A percentile compares a stretch with the other conserved stretches of the same genome.
Evolutionary conservation across 1,140 invertebrate genomes (phyloP).

Genomic region (Drosophila ercepeae): DNA sequence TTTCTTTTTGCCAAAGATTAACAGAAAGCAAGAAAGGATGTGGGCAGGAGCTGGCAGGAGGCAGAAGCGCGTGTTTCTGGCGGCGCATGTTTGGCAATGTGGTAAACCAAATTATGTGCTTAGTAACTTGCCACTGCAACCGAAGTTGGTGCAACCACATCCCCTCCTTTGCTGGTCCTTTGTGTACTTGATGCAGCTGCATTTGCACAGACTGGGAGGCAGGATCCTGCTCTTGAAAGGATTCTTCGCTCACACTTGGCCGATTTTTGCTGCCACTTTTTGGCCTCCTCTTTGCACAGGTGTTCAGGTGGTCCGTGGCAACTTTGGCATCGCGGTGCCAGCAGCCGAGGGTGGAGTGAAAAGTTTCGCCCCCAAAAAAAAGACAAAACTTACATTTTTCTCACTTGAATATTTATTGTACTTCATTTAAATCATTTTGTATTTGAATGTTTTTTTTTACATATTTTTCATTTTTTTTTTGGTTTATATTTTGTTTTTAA

Average conservation of each 20-base stretch:
- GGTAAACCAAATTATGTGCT: conserved; percentile 74
- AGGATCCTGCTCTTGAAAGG: conserved; percentile 18
- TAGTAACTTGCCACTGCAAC: conserved; percentile 54
- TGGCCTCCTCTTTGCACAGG: conserved; percentile 41
- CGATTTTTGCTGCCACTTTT: conserved; percentile 26
- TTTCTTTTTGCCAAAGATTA: conserved; percentile 63
- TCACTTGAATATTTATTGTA: conserved; percentile 65
- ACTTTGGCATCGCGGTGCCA: conserved; percentile 42
- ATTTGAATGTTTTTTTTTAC: conserved; percentile 51
- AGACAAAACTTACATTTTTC: conserved; percentile 24
- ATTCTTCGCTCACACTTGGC: conserved; percentile 36
- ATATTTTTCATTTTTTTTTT: conserved; percentile 35
- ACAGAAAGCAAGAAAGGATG: conserved; percentile 41
- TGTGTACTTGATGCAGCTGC: conserved; percentile 57
- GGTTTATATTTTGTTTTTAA: conserved; percentile 17
- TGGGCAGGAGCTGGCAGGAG: no score
- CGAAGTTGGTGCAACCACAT: conserved; percentile 17
- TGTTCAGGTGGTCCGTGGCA: conserved; percentile 43
- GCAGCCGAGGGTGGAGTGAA: conserved; percentile 59
- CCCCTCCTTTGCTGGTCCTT: conserved; percentile 22
- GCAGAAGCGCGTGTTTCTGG: conserved; percentile 50
- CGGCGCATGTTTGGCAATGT: conserved; percentile 62
- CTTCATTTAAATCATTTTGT: conserved; percentile 63
- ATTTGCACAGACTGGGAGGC: conserved; percentile 64
- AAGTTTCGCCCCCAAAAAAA: conserved; percentile 31